Evolutionary conservation across 2,113 vertebrate species (phyloP).

Genomic region (Serilophus lunatus): DNA sequence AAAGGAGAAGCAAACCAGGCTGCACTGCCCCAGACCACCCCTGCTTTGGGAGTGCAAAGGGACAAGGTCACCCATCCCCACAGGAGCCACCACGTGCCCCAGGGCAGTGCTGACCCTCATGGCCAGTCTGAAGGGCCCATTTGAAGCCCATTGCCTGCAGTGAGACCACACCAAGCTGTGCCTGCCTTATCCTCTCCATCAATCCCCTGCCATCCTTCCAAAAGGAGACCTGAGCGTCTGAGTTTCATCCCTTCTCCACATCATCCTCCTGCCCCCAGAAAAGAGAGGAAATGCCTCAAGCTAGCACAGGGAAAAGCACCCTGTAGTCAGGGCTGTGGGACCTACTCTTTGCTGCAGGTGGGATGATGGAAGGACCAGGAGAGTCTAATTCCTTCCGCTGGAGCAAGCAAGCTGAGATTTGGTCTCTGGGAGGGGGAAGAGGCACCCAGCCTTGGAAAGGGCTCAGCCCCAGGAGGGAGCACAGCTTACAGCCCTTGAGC

Average conservation of each 20-base stretch:
- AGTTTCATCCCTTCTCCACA: background rate
- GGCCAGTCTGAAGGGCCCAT: background rate
- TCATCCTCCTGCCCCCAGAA: background rate
- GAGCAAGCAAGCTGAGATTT: too few species aligned
- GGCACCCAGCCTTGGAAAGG: background rate
- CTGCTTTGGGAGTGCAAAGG: background rate
- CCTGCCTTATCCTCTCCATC: background rate
- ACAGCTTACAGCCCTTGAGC: background rate
- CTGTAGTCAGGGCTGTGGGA: fast-evolving
- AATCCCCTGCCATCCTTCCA: background rate
- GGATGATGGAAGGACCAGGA: fast-evolving
- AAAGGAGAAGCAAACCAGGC: background rate
- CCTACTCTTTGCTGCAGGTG: background rate
- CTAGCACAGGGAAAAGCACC: background rate
- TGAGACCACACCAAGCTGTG: background rate
- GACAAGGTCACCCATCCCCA: background rate
- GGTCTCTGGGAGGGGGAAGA: background rate
- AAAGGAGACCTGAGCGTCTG: background rate
- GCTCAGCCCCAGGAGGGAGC: background rate
- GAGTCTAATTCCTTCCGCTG: background rate
- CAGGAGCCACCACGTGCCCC: fast-evolving
- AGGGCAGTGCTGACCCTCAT: background rate
- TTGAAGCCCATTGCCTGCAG: background rate
- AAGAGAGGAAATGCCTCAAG: background rate
- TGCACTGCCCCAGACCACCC: background rate